Percentiles rank a stretch among this genome's conserved stretches.
These are phyloP conservation scores for Eilema griseolum DNA, from an alignment of 2,888 invertebrate genomes.

Conservation along the genomic window DNA sequence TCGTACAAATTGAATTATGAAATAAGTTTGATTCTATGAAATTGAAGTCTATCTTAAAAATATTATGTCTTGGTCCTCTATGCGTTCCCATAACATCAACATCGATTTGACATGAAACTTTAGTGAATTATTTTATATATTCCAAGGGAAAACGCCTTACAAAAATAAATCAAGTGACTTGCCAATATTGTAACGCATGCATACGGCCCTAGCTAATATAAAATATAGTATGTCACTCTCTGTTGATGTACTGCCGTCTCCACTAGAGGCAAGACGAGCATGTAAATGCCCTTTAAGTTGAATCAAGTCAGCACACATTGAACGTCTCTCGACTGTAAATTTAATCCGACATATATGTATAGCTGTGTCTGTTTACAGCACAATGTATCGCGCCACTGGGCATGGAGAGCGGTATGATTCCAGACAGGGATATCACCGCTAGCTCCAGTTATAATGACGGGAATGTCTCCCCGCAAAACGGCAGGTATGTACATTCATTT, in stretches of 20 bases:
- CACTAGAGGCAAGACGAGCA: conserved; percentile 48
- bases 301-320: conserved; percentile 39
- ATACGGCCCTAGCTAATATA: no score
- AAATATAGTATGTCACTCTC: no score
- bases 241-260: conserved; percentile 50
- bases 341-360: conserved; percentile 19
- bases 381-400: conserved; percentile 94
- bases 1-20: conserved; percentile 11
- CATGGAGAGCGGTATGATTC: conserved; percentile 94
- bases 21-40: not conserved
- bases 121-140: not conserved
- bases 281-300: conserved; percentile 61
- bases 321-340: conserved; percentile 36
- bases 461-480: conserved; percentile 95
- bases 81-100: not conserved
- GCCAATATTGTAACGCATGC: conserved; percentile 34
- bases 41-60: not conserved
- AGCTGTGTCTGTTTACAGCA: conserved; percentile 85
- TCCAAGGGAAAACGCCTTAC: not conserved
- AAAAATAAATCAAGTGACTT: not conserved
- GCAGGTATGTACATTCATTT: conserved; percentile 87
- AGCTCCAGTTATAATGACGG: conserved; percentile 95
- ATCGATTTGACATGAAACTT: not conserved
- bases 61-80: not conserved
- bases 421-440: conserved; percentile 93